Evolutionary conservation across 2,888 invertebrate genomes (phyloP).

Genomic region (Norana najaformis): DNA sequence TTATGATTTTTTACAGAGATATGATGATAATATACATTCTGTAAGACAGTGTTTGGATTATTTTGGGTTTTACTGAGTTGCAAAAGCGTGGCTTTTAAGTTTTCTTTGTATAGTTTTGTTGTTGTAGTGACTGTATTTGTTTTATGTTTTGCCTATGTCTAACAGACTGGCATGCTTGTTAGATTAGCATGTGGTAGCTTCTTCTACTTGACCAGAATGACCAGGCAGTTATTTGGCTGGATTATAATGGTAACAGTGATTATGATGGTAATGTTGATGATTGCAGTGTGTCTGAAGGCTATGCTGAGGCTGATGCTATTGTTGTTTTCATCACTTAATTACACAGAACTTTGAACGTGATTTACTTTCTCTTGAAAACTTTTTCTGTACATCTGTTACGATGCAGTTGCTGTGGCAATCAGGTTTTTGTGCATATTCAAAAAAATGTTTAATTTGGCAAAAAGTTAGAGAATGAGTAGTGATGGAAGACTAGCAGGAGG

Average conservation of each 20-base stretch:
- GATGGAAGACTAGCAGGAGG: neutral
- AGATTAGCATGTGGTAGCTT: neutral
- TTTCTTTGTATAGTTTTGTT: neutral
- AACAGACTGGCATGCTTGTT: neutral
- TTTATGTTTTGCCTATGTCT: neutral
- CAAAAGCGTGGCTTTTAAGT: conserved; percentile 3
- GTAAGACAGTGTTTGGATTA: neutral
- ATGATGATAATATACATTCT: neutral
- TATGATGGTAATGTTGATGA: neutral
- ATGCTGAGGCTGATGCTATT: neutral
- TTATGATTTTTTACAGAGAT: too few species aligned
- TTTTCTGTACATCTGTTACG: neutral
- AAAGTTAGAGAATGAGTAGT: neutral
- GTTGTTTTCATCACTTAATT: neutral
- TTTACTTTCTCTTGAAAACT: neutral
- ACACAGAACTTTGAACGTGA: neutral
- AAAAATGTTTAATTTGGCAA: neutral
- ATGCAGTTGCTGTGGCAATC: neutral
- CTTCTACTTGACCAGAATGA: neutral
- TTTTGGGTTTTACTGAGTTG: conserved; percentile 2
- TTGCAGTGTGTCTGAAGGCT: neutral
- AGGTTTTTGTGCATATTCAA: neutral
- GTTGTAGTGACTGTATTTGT: neutral
- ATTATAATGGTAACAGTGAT: neutral
- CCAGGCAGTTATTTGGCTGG: neutral